phyloP scores from a whole-genome alignment of 2,113 vertebrate genomes.

The Sylvietta virens region DNA sequence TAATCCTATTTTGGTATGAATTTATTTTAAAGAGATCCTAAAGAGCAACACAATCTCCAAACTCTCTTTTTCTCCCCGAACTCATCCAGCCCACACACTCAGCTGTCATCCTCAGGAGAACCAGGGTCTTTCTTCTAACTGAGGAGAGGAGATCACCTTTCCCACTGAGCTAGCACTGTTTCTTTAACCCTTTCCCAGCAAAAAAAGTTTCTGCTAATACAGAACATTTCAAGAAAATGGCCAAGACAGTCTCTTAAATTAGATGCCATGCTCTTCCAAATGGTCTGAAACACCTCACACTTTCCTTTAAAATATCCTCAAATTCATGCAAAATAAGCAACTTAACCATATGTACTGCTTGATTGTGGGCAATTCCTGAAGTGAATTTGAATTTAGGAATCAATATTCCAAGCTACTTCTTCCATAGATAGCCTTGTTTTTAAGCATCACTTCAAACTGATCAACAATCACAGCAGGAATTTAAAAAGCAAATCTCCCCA shows the following conservation, averaged over 20 bases:
- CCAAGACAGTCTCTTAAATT: neutral
- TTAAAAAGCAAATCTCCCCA: neutral
- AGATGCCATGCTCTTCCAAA: neutral
- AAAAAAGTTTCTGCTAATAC: neutral
- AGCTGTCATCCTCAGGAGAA: neutral
- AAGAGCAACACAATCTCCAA: neutral
- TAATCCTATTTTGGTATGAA: neutral
- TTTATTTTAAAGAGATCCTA: slow-evolving; percentile 7
- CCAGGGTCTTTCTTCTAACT: neutral
- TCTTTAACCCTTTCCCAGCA: neutral
- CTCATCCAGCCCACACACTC: slow-evolving; percentile 6
- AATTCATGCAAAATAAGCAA: neutral
- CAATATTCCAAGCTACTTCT: neutral
- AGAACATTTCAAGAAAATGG: neutral
- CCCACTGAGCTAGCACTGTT: neutral
- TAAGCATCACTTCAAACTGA: neutral
- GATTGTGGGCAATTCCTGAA: neutral
- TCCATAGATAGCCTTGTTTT: neutral
- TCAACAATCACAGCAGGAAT: neutral
- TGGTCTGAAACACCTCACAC: neutral
- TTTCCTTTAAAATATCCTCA: neutral
- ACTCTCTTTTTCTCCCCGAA: neutral
- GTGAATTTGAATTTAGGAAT: neutral
- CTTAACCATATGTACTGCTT: neutral
- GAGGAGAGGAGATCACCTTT: neutral